Evolutionary conservation across 2,113 vertebrate genomes (phyloP).

Genomic region (Meles meles): DNA sequence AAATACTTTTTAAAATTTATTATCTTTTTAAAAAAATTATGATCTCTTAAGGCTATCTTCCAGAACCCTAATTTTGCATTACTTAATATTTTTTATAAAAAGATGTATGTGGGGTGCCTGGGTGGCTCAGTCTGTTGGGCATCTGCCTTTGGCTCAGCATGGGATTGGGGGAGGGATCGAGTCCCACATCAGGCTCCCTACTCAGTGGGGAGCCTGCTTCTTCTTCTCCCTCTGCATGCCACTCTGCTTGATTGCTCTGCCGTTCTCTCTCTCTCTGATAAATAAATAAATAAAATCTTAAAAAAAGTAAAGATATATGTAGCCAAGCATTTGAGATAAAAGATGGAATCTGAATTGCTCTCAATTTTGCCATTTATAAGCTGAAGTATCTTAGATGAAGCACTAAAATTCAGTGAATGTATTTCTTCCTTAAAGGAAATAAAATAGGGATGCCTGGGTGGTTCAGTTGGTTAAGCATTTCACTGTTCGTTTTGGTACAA

Average conservation of each 20-base stretch:
- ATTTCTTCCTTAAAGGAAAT: background rate
- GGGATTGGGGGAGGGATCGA: too few species aligned
- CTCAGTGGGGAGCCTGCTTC: too few species aligned
- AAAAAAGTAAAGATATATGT: background rate
- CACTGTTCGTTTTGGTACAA: background rate
- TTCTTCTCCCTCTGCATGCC: too few species aligned
- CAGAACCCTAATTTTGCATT: background rate
- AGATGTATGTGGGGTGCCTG: background rate
- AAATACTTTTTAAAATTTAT: background rate
- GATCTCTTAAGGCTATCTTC: background rate
- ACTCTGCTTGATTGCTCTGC: too few species aligned
- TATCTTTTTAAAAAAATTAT: background rate
- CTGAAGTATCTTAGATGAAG: background rate
- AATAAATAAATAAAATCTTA: too few species aligned
- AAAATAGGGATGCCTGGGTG: background rate
- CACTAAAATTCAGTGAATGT: background rate
- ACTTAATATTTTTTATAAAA: background rate
- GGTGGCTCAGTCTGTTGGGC: too few species aligned
- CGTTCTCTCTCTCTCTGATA: too few species aligned
- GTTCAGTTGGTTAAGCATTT: background rate
- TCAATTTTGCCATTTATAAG: background rate
- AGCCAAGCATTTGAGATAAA: background rate
- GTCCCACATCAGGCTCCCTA: too few species aligned
- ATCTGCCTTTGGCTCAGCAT: too few species aligned
- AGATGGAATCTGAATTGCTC: background rate